These are phyloP conservation scores for Chrysolina haemoptera DNA, from an alignment of 2,888 invertebrate species.

Conservation along the genomic window DNA sequence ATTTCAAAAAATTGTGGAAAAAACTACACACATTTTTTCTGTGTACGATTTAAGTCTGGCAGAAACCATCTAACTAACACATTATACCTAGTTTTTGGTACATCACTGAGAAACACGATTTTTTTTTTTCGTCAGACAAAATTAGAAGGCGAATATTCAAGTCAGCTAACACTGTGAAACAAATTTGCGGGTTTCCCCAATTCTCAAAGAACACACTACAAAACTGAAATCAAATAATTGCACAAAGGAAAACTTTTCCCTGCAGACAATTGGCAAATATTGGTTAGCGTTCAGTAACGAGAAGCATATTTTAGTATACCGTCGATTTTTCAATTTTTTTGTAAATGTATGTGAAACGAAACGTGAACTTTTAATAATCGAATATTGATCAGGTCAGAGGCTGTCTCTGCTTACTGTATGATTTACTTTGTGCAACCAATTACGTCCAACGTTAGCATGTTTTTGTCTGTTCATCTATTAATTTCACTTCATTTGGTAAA, in stretches of 20 bases:
- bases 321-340: slow-evolving; percentile 50
- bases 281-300: slow-evolving; percentile 47
- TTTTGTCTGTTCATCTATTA: slow-evolving; percentile 50
- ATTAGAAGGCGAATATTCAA: slow-evolving; percentile 17
- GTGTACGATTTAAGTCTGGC: no score
- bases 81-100: no score
- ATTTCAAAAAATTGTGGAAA: no score
- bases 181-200: slow-evolving; percentile 45
- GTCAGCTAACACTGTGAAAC: slow-evolving; percentile 36
- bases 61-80: no score
- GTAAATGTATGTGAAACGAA: slow-evolving; percentile 55
- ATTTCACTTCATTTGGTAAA: slow-evolving; percentile 51
- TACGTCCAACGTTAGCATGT: slow-evolving; percentile 60
- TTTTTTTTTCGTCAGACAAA: background rate
- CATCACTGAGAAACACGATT: no score
- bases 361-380: slow-evolving; percentile 61
- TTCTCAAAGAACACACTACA: slow-evolving; percentile 36
- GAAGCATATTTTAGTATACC: slow-evolving; percentile 48
- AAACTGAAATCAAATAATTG: slow-evolving; percentile 46
- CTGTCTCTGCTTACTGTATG: slow-evolving; percentile 58
- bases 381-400: slow-evolving; percentile 57
- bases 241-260: slow-evolving; percentile 46
- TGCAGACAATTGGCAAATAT: slow-evolving; percentile 55
- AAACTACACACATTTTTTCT: no score
- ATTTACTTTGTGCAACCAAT: slow-evolving; percentile 65